Percentiles rank a stretch among this genome's conserved stretches.
phyloP scores from a whole-genome alignment of 2,797 vertebrate species.

The Gymnoscopelus braueri region DNA sequence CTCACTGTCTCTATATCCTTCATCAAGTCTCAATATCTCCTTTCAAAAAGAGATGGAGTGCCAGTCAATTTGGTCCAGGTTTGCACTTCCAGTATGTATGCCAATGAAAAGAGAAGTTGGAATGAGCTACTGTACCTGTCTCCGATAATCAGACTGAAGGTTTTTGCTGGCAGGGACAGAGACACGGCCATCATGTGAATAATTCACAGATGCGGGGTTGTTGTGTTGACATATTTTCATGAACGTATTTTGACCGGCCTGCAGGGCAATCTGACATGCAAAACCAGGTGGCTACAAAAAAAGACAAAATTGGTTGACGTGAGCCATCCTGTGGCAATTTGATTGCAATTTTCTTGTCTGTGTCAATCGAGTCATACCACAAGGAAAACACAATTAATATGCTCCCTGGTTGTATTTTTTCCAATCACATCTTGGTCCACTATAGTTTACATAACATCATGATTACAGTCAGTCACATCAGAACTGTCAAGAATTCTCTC shows the following conservation, averaged over 20 bases:
- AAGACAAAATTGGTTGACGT: conserved; percentile 40
- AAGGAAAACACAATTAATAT: conserved; percentile 32
- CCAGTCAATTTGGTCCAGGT: conserved; percentile 45
- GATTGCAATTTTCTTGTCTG: conserved; percentile 59
- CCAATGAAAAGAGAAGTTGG: conserved; percentile 64
- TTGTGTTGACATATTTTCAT: conserved; percentile 45
- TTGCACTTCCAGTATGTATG: conserved; percentile 58
- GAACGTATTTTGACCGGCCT: conserved; percentile 30
- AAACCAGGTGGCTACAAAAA: conserved; percentile 56
- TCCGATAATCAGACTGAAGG: conserved; percentile 60
- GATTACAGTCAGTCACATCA: background rate
- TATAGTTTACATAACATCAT: conserved; percentile 11
- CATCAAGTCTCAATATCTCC: conserved; percentile 35
- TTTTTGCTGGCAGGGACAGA: conserved; percentile 66
- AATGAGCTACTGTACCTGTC: conserved; percentile 44
- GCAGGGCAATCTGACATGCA: conserved; percentile 25
- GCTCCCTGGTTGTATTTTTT: conserved; percentile 25
- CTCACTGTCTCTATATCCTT: conserved; percentile 31
- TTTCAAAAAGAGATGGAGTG: conserved; percentile 41
- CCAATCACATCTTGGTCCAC: conserved; percentile 24
- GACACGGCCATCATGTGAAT: conserved; percentile 51
- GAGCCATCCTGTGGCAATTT: conserved; percentile 42
- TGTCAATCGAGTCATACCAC: conserved; percentile 36
- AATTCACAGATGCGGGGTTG: conserved; percentile 42
- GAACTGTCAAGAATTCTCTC: background rate